Conservation (phyloP, 92 coral and sea anemone genomes). For the Phymanthus crucifer region DNA sequence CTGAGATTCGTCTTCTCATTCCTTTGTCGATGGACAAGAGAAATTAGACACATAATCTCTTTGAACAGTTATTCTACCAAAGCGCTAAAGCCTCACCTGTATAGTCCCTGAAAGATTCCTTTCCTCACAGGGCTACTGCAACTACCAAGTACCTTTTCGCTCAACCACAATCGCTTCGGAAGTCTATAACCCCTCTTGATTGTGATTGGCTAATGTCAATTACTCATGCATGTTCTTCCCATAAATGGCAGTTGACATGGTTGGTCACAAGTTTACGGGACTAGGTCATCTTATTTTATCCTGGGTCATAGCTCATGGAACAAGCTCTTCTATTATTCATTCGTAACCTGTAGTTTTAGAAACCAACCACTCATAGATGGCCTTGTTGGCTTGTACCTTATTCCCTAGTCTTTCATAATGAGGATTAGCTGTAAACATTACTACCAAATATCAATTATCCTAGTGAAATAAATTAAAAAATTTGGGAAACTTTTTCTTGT, state of each 20-base stretch:
- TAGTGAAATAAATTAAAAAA: not conserved
- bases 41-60: not conserved
- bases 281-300: constrained; percentile 46
- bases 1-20: too few relatives aligned
- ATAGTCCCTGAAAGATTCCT: constrained; percentile 16
- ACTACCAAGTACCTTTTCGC: constrained; percentile 32
- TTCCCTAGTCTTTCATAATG: constrained; percentile 83
- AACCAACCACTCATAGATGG: constrained; percentile 26
- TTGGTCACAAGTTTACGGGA: constrained; percentile 32
- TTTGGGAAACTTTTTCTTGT: not conserved
- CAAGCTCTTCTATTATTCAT: constrained; percentile 21
- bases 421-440: constrained; percentile 31
- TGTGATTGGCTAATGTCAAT: constrained; percentile 40
- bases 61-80: not conserved
- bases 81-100: constrained; percentile 11
- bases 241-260: constrained; percentile 20
- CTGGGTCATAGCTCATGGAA: constrained; percentile 37
- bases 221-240: constrained; percentile 36
- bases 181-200: constrained; percentile 25
- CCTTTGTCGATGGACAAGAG: not conserved
- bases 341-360: constrained; percentile 22
- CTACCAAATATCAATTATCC: not conserved
- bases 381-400: constrained; percentile 31
- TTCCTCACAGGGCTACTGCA: constrained; percentile 44
- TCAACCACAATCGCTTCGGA: constrained; percentile 16